Evolutionary conservation across 2,113 vertebrate genomes (phyloP).

Genomic region (Psophia crepitans): DNA sequence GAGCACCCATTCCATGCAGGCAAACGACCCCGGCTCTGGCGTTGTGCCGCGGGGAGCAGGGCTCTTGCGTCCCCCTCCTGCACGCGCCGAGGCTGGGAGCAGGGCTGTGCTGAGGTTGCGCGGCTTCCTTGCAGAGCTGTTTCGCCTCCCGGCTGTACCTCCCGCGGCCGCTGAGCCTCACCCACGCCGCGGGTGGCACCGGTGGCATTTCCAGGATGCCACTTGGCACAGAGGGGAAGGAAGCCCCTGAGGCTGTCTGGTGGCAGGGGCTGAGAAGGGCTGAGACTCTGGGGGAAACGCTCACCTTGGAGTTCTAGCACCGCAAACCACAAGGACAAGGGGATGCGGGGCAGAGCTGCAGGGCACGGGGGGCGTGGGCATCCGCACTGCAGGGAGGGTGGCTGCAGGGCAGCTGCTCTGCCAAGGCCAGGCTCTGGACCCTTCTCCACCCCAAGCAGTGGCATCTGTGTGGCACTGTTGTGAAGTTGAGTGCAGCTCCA

Average conservation of each 20-base stretch:
- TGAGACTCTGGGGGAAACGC: background rate
- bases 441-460: background rate
- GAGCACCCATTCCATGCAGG: background rate
- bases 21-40: too few species aligned
- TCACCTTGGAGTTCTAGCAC: too few species aligned
- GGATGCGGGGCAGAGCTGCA: background rate
- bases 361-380: background rate
- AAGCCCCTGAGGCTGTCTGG: too few species aligned
- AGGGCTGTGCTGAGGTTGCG: background rate
- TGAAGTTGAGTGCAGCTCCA: background rate
- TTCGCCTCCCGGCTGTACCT: background rate
- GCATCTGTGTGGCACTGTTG: background rate
- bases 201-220: background rate
- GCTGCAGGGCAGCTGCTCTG: background rate
- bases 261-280: background rate
- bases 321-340: background rate
- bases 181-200: background rate
- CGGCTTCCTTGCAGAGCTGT: background rate
- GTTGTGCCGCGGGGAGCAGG: background rate
- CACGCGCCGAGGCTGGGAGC: background rate
- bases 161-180: background rate
- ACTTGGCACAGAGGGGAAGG: too few species aligned
- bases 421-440: background rate
- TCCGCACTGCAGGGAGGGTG: too few species aligned
- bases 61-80: background rate